Conservation (phyloP, 2,113 vertebrate genomes). For the Chrysemys picta region DNA sequence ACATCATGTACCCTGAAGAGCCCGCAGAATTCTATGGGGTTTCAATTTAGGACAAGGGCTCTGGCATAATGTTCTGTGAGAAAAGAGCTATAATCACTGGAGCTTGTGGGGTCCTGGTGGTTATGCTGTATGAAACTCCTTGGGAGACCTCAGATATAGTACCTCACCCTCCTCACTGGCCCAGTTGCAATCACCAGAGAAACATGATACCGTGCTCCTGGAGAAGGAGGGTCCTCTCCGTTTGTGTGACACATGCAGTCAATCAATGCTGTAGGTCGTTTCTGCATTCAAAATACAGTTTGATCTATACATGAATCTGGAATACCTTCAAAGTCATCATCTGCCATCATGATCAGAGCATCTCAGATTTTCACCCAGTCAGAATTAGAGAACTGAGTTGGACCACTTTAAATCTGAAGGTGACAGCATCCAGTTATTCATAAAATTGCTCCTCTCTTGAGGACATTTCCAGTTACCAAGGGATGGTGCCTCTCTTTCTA, state of each 20-base stretch:
- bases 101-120: neutral
- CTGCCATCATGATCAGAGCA: neutral
- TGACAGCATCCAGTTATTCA: neutral
- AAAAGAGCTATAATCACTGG: neutral
- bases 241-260: neutral
- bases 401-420: slow-evolving; percentile 22
- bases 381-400: neutral
- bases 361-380: neutral
- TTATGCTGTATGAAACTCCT: neutral
- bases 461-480: neutral
- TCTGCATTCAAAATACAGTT: neutral
- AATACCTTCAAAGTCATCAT: neutral
- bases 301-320: neutral
- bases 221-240: neutral
- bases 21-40: neutral
- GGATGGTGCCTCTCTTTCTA: neutral
- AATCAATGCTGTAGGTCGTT: neutral
- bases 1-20: slow-evolving; percentile 8
- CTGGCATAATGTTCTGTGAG: neutral
- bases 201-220: neutral
- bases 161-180: neutral
- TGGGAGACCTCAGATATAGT: neutral
- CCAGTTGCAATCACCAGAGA: neutral
- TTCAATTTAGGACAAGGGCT: neutral
- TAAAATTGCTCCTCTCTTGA: neutral